Percentiles rank a stretch among this genome's conserved stretches.
Conservation (phyloP, 2,888 invertebrate genomes). For the Ochropleura plecta region DNA sequence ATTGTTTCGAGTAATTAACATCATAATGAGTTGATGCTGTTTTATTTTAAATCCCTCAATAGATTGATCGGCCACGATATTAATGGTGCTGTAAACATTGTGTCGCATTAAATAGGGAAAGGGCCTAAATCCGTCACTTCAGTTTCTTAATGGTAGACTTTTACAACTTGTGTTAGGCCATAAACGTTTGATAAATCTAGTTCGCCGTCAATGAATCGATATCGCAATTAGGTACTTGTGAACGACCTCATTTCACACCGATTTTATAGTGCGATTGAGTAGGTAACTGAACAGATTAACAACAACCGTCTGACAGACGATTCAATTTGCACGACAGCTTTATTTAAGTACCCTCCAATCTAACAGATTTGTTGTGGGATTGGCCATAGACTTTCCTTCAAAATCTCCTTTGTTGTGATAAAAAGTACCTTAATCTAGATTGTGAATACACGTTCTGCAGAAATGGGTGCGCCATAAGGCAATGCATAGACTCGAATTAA, state of each 20-base stretch:
- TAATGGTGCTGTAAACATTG: slow-evolving; percentile 54
- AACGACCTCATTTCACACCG: slow-evolving; percentile 48
- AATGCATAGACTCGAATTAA: background rate
- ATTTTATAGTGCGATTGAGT: slow-evolving; percentile 41
- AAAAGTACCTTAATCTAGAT: slow-evolving; percentile 15
- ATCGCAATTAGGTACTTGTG: slow-evolving; percentile 33
- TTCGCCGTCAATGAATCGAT: slow-evolving; percentile 37
- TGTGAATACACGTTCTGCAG: background rate
- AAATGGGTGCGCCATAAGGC: background rate
- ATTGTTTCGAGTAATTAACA: slow-evolving; percentile 56
- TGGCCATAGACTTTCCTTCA: slow-evolving; percentile 15
- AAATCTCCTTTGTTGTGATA: background rate
- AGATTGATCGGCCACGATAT: slow-evolving; percentile 24
- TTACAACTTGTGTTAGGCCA: slow-evolving; percentile 40
- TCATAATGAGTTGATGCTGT: slow-evolving; percentile 30
- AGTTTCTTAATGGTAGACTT: slow-evolving; percentile 40
- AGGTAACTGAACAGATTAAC: slow-evolving; percentile 33
- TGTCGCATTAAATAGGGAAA: slow-evolving; percentile 42
- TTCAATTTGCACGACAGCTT: slow-evolving; percentile 43
- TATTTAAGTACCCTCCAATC: slow-evolving; percentile 35
- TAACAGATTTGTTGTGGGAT: slow-evolving; percentile 17
- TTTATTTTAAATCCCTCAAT: slow-evolving; percentile 47
- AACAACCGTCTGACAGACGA: slow-evolving; percentile 16
- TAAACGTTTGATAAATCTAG: slow-evolving; percentile 49
- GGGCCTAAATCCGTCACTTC: slow-evolving; percentile 37